Evolutionary conservation across 2,888 invertebrate species (phyloP), one percentile per base, ranked within the genome.

Genomic region (Busseola fusca): DNA sequence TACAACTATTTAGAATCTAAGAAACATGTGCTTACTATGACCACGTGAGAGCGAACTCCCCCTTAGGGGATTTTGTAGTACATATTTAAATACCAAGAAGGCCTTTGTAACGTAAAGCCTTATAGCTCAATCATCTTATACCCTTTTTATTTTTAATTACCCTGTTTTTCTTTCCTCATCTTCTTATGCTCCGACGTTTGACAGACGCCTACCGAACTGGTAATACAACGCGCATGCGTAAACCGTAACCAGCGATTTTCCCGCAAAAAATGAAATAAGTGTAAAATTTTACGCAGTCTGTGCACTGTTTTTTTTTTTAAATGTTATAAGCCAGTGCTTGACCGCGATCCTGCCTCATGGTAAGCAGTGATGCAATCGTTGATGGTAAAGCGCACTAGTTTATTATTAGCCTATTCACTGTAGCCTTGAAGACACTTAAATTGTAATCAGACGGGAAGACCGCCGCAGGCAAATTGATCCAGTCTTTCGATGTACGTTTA

Each of bases 1-100:
- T 93, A 91, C 89, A 91, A 91, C 72, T 87, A 92, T 50, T 68
- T 88, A 14, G 88, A 91, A 52, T 76, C 85, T 7, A 90, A 88
- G 81, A 87, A 86, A 73, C 87, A 89, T 5, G 83, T 84, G 0
- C 74, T 93, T 56, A 88, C 89, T 0, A 73, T 88, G 12, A 80
- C 84, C 0, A 85, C 89, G 56, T 90, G 89, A 90, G 70, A 37
- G 56, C 30, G 9, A 4, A 57, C n/a, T 69, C 27, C 21, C 50
- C 58, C 27, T 18, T n/a, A n/a, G n/a, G 58, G 66, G 66, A 12
- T 48, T n/a, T 54, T 30, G 30, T 58, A 50, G 52, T 81, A n/a
- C n/a, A n/a, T n/a, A 67, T 66, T 66, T 52, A 57, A 77, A 70
- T 76, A 52, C 58, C 60, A 58, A 37, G 40, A 67, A 9, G n/a